phyloP scores from a whole-genome alignment of 2,888 invertebrate species.

The Ophion obscuratus region DNA sequence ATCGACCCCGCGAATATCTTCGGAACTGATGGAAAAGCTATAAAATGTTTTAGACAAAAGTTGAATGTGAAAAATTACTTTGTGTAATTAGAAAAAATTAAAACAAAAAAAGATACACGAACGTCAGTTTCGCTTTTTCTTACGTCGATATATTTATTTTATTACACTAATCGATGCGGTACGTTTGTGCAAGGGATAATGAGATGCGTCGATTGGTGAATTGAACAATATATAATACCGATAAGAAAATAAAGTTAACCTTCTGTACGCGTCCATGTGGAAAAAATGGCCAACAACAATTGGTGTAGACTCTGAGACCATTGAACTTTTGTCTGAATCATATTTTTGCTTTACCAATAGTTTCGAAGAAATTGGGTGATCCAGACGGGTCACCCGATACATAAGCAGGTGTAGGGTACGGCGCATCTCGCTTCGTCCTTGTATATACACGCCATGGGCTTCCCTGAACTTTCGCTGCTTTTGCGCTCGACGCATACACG shows the following conservation, averaged over 20 bases:
- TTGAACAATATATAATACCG: background rate
- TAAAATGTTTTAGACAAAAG: too few species aligned
- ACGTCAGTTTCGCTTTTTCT: too few species aligned
- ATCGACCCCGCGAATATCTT: background rate
- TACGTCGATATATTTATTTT: too few species aligned
- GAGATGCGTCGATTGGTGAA: background rate
- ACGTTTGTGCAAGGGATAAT: background rate
- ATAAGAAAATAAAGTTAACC: too few species aligned
- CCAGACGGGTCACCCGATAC: too few species aligned
- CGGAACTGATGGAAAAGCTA: too few species aligned
- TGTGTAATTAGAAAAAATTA: too few species aligned
- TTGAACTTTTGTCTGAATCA: background rate
- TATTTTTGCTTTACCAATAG: background rate
- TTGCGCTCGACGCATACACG: constrained; percentile 37
- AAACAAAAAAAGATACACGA: too few species aligned
- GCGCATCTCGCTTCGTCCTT: constrained; percentile 31
- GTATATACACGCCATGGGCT: constrained; percentile 24
- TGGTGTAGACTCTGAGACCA: background rate
- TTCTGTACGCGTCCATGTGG: too few species aligned
- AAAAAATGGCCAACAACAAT: too few species aligned
- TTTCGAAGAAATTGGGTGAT: background rate
- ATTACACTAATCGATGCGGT: too few species aligned
- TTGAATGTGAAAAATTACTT: too few species aligned
- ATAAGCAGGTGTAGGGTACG: background rate
- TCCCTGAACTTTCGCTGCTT: constrained; percentile 43